Base-by-base conservation (phyloP, 23 tunicate species). In the Corella eumyota region DNA sequence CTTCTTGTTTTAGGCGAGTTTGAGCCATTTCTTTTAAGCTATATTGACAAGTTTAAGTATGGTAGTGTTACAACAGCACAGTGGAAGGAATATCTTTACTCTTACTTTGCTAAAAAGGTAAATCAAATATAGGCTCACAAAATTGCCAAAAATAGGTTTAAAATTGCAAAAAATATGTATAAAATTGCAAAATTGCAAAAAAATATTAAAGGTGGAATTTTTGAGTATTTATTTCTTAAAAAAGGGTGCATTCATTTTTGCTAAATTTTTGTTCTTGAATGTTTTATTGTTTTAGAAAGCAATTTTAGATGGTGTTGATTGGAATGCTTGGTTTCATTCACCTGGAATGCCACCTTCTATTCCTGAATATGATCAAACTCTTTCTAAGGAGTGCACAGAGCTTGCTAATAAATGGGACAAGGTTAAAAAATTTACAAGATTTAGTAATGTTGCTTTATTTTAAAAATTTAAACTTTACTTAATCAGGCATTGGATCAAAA, bases 291-390 rank as follows among this genome's bases (percentile, higher is more conserved):
- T 19, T 6, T 26, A 79, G 88, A 63, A 55, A 45, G 17, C 77
- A 29, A 45, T 77, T 44, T 65, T 92, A 33, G 86, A 92, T 48
- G 19, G 52, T 6, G 81, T 92, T 13, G 98, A 92, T 45, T 92
- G 98, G 98, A 52, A 83, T 32, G 61, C 79, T 15, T 92, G 98
- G 98, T 92, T 92, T 61, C 32, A 71, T 50, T 61, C 44, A 13
- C 93, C 98, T 13, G 98, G 98, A 32, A 76, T 83, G 93, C 93
- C 98, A 15, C 92, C 85, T 23, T 79, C 70, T n/a, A 92, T 69
- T 33, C 93, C 93, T 24, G 67, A 82, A 2, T 92, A 92, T 51
- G 94, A 92, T 37, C 50, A 65, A 54, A 76, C 86, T 2, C 31
- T 81, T 26, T 32, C 71, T 4, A 52, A 25, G 2, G 93, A 65